A percentile compares a stretch with the other conserved stretches of the same genome.
Evolutionary conservation across 37 sponge, comb jelly and placozoan species (phyloP).

Genomic region (Oscarella lobularis): DNA sequence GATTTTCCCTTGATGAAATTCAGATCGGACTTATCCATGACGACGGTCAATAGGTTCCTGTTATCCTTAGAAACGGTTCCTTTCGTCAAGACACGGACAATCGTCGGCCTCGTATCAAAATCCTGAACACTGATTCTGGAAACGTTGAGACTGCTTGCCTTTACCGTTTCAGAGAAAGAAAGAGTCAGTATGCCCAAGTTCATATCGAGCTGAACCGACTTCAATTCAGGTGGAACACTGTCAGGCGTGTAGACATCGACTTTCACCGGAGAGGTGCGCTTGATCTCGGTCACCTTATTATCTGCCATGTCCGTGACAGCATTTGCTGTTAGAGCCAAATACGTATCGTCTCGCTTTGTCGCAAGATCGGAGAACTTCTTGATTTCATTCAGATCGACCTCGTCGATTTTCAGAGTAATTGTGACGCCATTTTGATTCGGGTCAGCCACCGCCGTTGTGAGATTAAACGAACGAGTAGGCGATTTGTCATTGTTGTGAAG

Average conservation of each 20-base stretch:
- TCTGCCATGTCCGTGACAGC: slow-evolving; percentile 47
- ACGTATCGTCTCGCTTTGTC: slow-evolving; percentile 29
- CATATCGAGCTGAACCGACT: slow-evolving; percentile 27
- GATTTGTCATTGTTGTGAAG: slow-evolving; percentile 28
- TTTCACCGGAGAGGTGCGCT: background rate
- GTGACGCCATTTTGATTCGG: background rate
- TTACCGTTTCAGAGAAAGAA: slow-evolving; percentile 61
- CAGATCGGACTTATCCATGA: slow-evolving; percentile 30
- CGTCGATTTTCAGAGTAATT: slow-evolving; percentile 32
- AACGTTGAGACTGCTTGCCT: slow-evolving; percentile 29
- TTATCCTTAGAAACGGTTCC: slow-evolving; percentile 30
- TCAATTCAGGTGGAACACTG: slow-evolving; percentile 23
- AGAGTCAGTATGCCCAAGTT: slow-evolving; percentile 33
- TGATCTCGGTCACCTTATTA: slow-evolving; percentile 27
- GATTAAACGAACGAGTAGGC: background rate
- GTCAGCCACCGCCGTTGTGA: background rate
- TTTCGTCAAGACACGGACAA: background rate
- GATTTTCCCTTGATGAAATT: slow-evolving; percentile 38
- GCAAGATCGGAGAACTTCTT: slow-evolving; percentile 42
- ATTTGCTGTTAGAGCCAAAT: slow-evolving; percentile 23
- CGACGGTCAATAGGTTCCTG: slow-evolving; percentile 32
- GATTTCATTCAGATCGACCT: slow-evolving; percentile 51
- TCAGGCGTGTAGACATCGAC: background rate
- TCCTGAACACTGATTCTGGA: slow-evolving; percentile 47
- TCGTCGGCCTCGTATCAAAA: background rate